Evolutionary conservation across 2,113 vertebrate species (phyloP), one percentile per base, ranked within the genome.

Genomic region (Stictonetta naevosa): DNA sequence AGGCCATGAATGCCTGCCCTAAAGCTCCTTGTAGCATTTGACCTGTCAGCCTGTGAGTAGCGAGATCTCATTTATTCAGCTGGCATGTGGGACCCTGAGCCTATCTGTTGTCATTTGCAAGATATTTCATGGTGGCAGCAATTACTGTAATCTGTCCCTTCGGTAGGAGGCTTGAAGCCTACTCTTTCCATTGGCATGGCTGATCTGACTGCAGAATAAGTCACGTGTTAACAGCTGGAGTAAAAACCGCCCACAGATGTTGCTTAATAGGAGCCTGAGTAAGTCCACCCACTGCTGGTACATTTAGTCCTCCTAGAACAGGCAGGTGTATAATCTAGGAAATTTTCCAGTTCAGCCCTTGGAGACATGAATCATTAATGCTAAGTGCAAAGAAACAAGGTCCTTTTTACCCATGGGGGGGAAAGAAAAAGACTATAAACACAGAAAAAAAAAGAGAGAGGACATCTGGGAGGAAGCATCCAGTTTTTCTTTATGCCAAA

Each of bases 211-310:
- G 77, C 58, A 79, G 63, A 95, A 62, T 40, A 94, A 92, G 84
- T 92, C 96, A 85, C 81, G 50, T 91, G 92, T 85, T 84, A 96
- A 91, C 96, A 96, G 93, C 95, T 97, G 96, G 96, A 96, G 95
- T 91, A 5, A 85, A 94, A 94, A 38, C 86, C 92, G 94, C 96
- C 96, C 96, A 96, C 95, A 94, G 95, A 79, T 94, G 83, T 96
- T 97, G 91, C 63, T 91, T 91, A 96, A 91, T 93, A 91, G 71
- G 55, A 96, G 81, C 67, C 83, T 93, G 92, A 96, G 86, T 94
- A 95, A 96, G 88, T 89, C 92, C 91, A 91, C 96, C 96, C 91
- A 94, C 96, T 96, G 55, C 59, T 58, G 78, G 95, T 94, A 96
- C 96, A 96, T 92, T 94, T 94, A 94, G 92, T 96, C 63, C 92